Percentiles rank a stretch among this genome's conserved stretches.
These are phyloP conservation scores for Hassar affinis DNA, from an alignment of 2,113 vertebrate genomes.

Conservation along the genomic window DNA sequence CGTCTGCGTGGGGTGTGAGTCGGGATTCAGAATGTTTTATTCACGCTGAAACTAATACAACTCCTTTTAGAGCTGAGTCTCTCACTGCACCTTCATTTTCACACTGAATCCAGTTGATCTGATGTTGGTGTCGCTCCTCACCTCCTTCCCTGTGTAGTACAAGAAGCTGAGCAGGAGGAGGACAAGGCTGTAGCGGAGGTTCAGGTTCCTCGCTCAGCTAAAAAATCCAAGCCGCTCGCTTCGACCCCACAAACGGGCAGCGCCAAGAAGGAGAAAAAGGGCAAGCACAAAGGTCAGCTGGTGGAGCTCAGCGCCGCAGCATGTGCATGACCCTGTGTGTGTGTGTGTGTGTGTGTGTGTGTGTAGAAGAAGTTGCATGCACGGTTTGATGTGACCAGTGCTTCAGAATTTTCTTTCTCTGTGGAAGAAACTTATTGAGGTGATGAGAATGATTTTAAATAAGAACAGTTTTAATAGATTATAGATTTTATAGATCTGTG, in stretches of 20 bases:
- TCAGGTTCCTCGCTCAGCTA: constrained; percentile 84
- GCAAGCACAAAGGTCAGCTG: constrained; percentile 94
- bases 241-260: constrained; percentile 86
- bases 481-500: too few relatives aligned
- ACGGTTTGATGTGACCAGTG: not conserved
- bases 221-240: constrained; percentile 84
- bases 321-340: constrained; percentile 36
- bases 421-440: too few relatives aligned
- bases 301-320: constrained; percentile 39
- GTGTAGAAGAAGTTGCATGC: constrained; percentile 21
- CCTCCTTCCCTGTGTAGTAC: constrained; percentile 73
- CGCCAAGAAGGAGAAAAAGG: constrained; percentile 90
- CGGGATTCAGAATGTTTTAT: not conserved
- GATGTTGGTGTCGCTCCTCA: not conserved
- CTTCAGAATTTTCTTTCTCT: not conserved
- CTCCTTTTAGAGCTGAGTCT: not conserved
- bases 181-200: constrained; percentile 77
- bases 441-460: too few relatives aligned
- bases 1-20: too few relatives aligned
- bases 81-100: constrained; percentile 36
- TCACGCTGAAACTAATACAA: not conserved
- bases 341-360: constrained; percentile 12
- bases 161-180: constrained; percentile 91
- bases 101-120: constrained; percentile 22
- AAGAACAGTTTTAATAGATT: not conserved